These are phyloP conservation scores for Dendrolimus kikuchii DNA, from an alignment of 1,140 invertebrate genomes.

Conservation along the genomic window DNA sequence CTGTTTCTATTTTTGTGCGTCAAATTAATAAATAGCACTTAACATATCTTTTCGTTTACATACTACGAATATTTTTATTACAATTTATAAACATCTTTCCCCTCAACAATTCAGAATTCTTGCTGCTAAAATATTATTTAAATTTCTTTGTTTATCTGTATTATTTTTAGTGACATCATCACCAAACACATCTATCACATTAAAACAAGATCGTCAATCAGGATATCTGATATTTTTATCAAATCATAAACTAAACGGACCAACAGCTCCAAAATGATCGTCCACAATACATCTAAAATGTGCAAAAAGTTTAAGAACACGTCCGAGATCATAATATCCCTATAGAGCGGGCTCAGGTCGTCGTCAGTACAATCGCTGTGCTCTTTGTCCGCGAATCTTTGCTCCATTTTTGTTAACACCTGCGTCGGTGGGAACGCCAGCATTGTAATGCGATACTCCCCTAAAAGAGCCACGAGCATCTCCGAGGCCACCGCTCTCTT, in stretches of 20 bases:
- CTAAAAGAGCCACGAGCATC: conserved; percentile 3
- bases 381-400: conserved; percentile 24
- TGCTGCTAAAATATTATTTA: too few relatives aligned
- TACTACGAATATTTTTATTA: too few relatives aligned
- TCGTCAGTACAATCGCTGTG: conserved; percentile 12
- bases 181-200: too few relatives aligned
- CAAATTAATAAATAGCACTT: too few relatives aligned
- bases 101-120: too few relatives aligned
- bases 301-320: conserved; percentile 8
- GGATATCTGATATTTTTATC: too few relatives aligned
- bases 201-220: too few relatives aligned
- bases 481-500: neutral
- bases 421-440: conserved; percentile 31
- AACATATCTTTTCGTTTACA: too few relatives aligned
- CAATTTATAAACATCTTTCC: too few relatives aligned
- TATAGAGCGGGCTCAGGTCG: conserved; percentile 14
- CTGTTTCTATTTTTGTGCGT: too few relatives aligned
- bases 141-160: too few relatives aligned
- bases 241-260: neutral
- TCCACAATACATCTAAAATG: conserved; percentile 7
- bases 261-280: conserved; percentile 1
- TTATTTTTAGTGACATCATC: too few relatives aligned
- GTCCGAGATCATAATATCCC: conserved; percentile 49
- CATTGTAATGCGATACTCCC: conserved; percentile 37
- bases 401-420: conserved; percentile 55